A percentile compares a stretch with the other conserved stretches of the same genome.
These are phyloP conservation scores for Holacanthella duospinosa DNA, from an alignment of 2,888 invertebrate species.

Conservation along the genomic window DNA sequence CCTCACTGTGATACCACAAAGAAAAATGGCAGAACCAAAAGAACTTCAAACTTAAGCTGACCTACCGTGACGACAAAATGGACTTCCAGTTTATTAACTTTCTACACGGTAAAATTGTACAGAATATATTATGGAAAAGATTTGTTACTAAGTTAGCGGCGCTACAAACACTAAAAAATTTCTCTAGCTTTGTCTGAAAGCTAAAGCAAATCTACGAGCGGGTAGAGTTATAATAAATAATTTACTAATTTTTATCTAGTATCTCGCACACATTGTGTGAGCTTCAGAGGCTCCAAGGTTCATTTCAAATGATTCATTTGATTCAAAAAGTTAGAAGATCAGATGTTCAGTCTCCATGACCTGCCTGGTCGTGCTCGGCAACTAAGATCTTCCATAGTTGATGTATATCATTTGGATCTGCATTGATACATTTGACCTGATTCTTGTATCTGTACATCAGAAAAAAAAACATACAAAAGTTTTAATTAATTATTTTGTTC, in stretches of 20 bases:
- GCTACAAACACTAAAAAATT: too few relatives aligned
- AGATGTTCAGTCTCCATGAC: neutral
- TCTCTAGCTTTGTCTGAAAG: too few relatives aligned
- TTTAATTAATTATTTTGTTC: neutral
- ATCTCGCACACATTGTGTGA: neutral
- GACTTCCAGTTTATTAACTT: too few relatives aligned
- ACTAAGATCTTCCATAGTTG: constrained; percentile 4
- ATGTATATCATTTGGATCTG: constrained; percentile 3
- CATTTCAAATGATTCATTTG: neutral
- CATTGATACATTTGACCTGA: constrained; percentile 1
- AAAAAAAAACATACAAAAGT: neutral
- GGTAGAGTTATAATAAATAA: too few relatives aligned
- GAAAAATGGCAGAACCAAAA: constrained; percentile 54
- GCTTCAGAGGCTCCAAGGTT: neutral
- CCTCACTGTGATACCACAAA: constrained; percentile 61
- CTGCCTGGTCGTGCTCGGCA: constrained; percentile 5
- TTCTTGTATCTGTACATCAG: too few relatives aligned
- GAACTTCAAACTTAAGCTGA: too few relatives aligned
- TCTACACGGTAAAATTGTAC: too few relatives aligned
- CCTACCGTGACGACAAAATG: too few relatives aligned
- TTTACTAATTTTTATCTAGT: neutral
- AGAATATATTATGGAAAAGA: too few relatives aligned
- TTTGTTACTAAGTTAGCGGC: too few relatives aligned
- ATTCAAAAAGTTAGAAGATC: neutral
- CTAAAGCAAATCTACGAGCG: too few relatives aligned